phyloP scores from a whole-genome alignment of 1,140 invertebrate genomes.

The Octopus sinensis region DNA sequence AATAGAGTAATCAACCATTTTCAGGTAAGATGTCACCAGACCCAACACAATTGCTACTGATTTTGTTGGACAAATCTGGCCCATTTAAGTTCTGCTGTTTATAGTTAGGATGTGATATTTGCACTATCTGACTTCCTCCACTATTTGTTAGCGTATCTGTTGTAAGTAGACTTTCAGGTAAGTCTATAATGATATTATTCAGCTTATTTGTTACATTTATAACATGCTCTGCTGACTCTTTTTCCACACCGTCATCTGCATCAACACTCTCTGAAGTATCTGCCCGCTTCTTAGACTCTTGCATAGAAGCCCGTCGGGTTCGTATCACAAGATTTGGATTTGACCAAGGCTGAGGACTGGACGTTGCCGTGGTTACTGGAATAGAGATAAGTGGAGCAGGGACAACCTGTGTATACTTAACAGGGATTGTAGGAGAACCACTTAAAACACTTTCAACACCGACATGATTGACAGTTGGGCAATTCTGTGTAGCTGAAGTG shows the following conservation, averaged over 20 bases:
- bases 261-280: slow-evolving; percentile 25
- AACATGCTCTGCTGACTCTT: slow-evolving; percentile 10
- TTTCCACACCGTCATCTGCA: slow-evolving; percentile 12
- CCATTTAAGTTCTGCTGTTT: not conserved
- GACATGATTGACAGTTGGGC: not conserved
- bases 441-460: not conserved
- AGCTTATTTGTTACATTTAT: slow-evolving; percentile 16
- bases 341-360: slow-evolving; percentile 53
- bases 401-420: not conserved
- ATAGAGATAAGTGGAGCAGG: not conserved
- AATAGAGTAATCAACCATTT: not conserved
- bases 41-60: not conserved
- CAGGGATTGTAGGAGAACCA: not conserved
- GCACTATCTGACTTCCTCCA: slow-evolving; percentile 6
- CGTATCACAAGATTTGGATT: slow-evolving; percentile 62
- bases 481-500: not conserved
- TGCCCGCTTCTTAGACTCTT: slow-evolving; percentile 30
- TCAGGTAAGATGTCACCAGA: not conserved
- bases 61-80: not conserved
- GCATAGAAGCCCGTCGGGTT: slow-evolving; percentile 57
- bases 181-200: slow-evolving; percentile 11
- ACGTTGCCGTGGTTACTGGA: not conserved
- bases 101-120: slow-evolving; percentile 9
- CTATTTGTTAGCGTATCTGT: not conserved
- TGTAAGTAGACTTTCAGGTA: not conserved